Evolutionary conservation across 2,113 vertebrate genomes (phyloP).

Genomic region (Podiceps cristatus): DNA sequence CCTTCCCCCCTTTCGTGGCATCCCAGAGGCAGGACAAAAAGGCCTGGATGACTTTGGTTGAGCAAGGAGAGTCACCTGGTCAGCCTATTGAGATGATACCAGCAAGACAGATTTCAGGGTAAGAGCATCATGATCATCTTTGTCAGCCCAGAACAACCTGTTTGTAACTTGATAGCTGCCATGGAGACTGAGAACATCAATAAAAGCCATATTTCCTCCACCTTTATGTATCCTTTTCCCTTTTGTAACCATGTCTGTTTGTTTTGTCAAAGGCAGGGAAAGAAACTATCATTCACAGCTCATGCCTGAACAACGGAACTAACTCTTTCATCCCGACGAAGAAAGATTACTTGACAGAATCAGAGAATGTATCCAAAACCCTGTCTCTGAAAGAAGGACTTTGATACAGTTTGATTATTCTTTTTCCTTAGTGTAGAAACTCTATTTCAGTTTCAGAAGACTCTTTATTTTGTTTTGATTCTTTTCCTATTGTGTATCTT

Average conservation of each 20-base stretch:
- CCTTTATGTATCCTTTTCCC: slow-evolving; percentile 13
- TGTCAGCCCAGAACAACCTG: not conserved
- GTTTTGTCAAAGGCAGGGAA: slow-evolving; percentile 43
- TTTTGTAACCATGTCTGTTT: slow-evolving; percentile 41
- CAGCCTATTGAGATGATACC: not conserved
- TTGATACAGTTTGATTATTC: slow-evolving; percentile 46
- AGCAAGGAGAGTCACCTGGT: not conserved
- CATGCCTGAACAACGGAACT: slow-evolving; percentile 56
- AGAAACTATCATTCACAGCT: slow-evolving; percentile 46
- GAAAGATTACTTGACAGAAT: slow-evolving; percentile 52
- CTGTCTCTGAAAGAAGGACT: slow-evolving; percentile 3
- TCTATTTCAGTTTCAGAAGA: slow-evolving; percentile 54
- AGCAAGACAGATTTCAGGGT: not conserved
- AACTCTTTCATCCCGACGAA: slow-evolving; percentile 37
- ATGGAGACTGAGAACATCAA: slow-evolving; percentile 14
- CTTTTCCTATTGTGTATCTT: slow-evolving; percentile 28
- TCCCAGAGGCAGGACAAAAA: not conserved
- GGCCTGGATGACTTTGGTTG: not conserved
- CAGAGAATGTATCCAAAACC: slow-evolving; percentile 50
- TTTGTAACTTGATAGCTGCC: slow-evolving; percentile 20
- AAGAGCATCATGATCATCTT: not conserved
- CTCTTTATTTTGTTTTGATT: slow-evolving; percentile 54
- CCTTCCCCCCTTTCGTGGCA: not conserved
- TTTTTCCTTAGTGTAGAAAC: slow-evolving; percentile 16
- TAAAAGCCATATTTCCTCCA: not conserved